A percentile compares a stretch with the other conserved stretches of the same genome.
These are phyloP conservation scores for Actias luna DNA, from an alignment of 2,888 invertebrate species.

Conservation along the genomic window DNA sequence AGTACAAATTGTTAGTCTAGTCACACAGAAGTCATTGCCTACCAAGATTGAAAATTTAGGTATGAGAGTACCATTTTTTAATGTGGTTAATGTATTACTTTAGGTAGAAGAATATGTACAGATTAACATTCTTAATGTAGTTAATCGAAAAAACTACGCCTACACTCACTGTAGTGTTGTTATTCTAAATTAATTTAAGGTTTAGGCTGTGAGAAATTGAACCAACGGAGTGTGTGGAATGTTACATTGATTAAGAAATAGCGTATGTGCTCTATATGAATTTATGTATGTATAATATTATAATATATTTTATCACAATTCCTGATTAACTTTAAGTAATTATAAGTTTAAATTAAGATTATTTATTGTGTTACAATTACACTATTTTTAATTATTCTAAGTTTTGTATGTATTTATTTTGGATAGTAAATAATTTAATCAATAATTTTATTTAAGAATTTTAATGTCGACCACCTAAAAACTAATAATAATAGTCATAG, in stretches of 20 bases:
- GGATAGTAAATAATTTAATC: neutral
- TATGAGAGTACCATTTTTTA: neutral
- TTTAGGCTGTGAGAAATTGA: slow-evolving; percentile 56
- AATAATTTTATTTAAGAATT: neutral
- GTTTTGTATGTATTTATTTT: slow-evolving; percentile 5
- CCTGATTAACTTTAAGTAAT: slow-evolving; percentile 12
- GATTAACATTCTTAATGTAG: slow-evolving; percentile 18
- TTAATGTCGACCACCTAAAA: neutral
- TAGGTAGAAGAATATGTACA: slow-evolving; percentile 25
- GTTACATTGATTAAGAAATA: slow-evolving; percentile 24
- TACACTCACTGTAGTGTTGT: slow-evolving; percentile 26
- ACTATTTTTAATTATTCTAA: slow-evolving; percentile 5
- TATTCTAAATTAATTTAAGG: slow-evolving; percentile 24
- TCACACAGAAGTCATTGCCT: neutral
- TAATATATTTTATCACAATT: slow-evolving; percentile 15
- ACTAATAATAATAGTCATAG: neutral
- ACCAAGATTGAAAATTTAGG: neutral
- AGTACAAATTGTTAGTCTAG: neutral
- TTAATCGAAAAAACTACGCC: slow-evolving; percentile 23
- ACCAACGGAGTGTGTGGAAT: slow-evolving; percentile 35
- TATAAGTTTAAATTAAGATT: neutral
- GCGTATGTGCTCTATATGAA: slow-evolving; percentile 33
- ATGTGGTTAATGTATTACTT: neutral
- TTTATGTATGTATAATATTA: slow-evolving; percentile 22
- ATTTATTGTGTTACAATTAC: neutral